A percentile compares a stretch with the other conserved stretches of the same genome.
These are phyloP conservation scores for Denticeps clupeoides DNA, from an alignment of 2,797 vertebrate species.

Conservation along the genomic window DNA sequence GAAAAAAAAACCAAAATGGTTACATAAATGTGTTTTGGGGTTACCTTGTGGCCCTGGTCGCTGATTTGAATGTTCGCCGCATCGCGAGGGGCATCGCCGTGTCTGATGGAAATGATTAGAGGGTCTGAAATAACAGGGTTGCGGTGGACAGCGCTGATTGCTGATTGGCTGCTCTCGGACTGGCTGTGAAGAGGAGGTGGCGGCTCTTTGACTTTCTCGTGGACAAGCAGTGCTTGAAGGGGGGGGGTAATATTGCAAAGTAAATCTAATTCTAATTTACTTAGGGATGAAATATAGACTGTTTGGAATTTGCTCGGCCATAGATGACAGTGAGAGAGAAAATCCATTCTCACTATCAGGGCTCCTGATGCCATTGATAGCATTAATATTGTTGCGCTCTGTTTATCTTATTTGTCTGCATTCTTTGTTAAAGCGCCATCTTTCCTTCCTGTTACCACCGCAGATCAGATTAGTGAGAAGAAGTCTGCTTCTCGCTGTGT, in stretches of 20 bases:
- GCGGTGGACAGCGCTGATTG: slow-evolving; percentile 53
- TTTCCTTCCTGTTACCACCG: slow-evolving; percentile 31
- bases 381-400: slow-evolving; percentile 32
- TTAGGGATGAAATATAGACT: background rate
- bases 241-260: no score
- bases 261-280: no score
- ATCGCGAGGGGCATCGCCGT: slow-evolving; percentile 43
- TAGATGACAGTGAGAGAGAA: slow-evolving; percentile 2
- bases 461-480: slow-evolving; percentile 42
- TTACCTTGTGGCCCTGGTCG: no score
- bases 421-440: slow-evolving; percentile 40
- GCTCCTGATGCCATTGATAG: slow-evolving; percentile 25
- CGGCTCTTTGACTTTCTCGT: slow-evolving; percentile 36
- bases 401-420: slow-evolving; percentile 53
- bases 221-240: slow-evolving; percentile 22
- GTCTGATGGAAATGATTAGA: slow-evolving; percentile 64
- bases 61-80: slow-evolving; percentile 51
- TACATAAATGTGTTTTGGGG: no score
- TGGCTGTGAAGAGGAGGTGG: slow-evolving; percentile 38
- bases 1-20: slow-evolving; percentile 8
- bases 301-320: no score
- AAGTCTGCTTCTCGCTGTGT: no score
- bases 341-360: slow-evolving; percentile 40
- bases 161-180: slow-evolving; percentile 59
- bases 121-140: slow-evolving; percentile 67